Evolutionary conservation across 2,888 invertebrate species (phyloP), one percentile per base, ranked within the genome.

Genomic region (Pandemis cinnamomeana): DNA sequence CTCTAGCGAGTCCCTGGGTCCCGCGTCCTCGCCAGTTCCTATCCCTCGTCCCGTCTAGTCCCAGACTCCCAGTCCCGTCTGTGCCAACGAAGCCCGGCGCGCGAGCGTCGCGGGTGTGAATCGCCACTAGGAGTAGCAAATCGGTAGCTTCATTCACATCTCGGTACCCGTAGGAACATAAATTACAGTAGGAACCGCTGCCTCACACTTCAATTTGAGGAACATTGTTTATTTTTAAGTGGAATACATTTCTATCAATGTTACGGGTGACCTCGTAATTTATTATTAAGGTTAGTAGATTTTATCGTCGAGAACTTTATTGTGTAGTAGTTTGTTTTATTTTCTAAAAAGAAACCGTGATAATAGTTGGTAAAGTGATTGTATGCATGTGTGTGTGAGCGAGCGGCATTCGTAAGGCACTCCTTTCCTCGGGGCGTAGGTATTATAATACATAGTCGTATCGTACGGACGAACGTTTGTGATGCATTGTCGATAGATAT

Each of bases 221-320:
- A 84, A 83, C 80, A 64, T 82, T 83, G 80, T 85, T 87, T 88
- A 87, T 87, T 87, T 86, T 86, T 91, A 91, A 90, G 90, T 87
- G 87, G 88, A 91, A 91, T 86, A 87, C 88, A 83, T 88, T 88
- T 87, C 86, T 86, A 87, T 83, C 80, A 85, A 86, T 80, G 80
- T 88, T 89, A 89, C 89, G 91, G 91, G 89, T 91, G 86, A 84
- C 82, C 87, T 91, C 89, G 89, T 91, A 89, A 87, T 90, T 91
- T 92, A 90, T 90, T 91, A 93, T 90, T 94, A 94, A 92, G 92
- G 89, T 88, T 91, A 91, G 90, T 91, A 91, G 90, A 90, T 89
- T 90, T 90, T 91, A 89, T 90, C 84, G 86, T 88, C 88, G 87
- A 87, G 87, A 88, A 89, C 89, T 88, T 87, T 64, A 88, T 86